phyloP scores from a whole-genome alignment of 2,888 invertebrate genomes.

The Strigamia transsilvanica region DNA sequence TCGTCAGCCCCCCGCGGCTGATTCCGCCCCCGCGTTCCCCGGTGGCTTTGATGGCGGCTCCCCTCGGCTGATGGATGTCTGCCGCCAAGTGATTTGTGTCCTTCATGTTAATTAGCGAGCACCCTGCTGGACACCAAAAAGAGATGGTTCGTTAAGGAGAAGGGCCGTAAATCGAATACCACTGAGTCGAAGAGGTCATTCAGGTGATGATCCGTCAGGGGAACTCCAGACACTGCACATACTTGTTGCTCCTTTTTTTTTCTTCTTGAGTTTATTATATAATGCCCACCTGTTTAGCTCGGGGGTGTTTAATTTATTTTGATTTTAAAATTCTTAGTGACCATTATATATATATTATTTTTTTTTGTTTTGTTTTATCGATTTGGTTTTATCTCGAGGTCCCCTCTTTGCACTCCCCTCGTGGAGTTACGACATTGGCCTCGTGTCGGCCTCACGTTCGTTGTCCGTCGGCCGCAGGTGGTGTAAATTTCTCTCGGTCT shows the following conservation, averaged over 20 bases:
- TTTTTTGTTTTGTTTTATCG: background rate
- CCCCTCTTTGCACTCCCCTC: conserved; percentile 12
- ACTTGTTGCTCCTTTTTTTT: conserved; percentile 51
- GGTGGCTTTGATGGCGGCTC: conserved; percentile 49
- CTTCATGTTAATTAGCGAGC: conserved; percentile 49
- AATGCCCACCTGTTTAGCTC: conserved; percentile 49
- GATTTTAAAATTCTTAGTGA: background rate
- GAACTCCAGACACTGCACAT: conserved; percentile 17
- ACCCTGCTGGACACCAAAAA: conserved; percentile 48
- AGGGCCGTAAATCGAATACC: conserved; percentile 49
- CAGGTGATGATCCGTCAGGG: conserved; percentile 52
- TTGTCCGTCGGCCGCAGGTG: conserved; percentile 49
- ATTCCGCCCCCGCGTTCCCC: conserved; percentile 49
- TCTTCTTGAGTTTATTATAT: background rate
- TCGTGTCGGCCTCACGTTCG: conserved; percentile 37
- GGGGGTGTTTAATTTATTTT: conserved; percentile 24
- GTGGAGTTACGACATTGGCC: conserved; percentile 37
- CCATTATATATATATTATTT: too few relatives aligned
- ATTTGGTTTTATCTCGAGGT: conserved; percentile 26
- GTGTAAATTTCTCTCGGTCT: conserved; percentile 44
- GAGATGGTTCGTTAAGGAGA: conserved; percentile 46
- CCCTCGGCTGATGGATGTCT: conserved; percentile 41
- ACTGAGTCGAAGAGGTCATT: conserved; percentile 48
- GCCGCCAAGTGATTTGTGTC: conserved; percentile 48
- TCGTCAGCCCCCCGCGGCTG: conserved; percentile 49